phyloP scores from a whole-genome alignment of 2,113 vertebrate genomes.

The Rhinolophus sinicus region DNA sequence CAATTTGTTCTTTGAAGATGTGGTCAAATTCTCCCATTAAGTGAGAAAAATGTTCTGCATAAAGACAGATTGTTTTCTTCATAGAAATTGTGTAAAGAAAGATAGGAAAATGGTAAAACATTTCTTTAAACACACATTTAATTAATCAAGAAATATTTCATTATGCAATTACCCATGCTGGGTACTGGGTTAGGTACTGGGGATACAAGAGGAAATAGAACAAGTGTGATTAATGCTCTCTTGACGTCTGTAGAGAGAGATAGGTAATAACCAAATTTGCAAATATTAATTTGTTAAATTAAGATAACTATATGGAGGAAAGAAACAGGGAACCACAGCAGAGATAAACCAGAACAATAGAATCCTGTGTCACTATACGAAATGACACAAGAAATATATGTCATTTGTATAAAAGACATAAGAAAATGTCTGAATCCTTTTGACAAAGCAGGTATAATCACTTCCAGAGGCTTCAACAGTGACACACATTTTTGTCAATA shows the following conservation, averaged over 20 bases:
- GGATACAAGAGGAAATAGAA: not conserved
- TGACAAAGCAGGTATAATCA: not conserved
- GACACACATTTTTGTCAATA: not conserved
- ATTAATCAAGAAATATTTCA: constrained; percentile 23
- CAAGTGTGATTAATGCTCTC: not conserved
- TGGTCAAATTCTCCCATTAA: not conserved
- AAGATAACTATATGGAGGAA: not conserved
- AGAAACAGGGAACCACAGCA: not conserved
- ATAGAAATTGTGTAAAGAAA: constrained; percentile 1
- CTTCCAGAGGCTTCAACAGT: constrained; percentile 4
- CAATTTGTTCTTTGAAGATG: constrained; percentile 24
- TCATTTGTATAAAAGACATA: not conserved
- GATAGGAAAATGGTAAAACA: not conserved
- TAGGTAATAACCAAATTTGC: not conserved
- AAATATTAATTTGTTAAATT: constrained; percentile 33
- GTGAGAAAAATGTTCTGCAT: constrained; percentile 51
- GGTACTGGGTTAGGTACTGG: not conserved
- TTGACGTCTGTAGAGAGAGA: not conserved
- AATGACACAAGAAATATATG: not conserved
- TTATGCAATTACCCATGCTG: not conserved
- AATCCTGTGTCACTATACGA: not conserved
- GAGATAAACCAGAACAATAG: not conserved
- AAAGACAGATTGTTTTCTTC: constrained; percentile 40
- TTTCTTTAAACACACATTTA: constrained; percentile 9
- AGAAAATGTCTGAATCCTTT: not conserved